Evolutionary conservation across 2,113 vertebrate species (phyloP).

Genomic region (Mastomys natalensis): DNA sequence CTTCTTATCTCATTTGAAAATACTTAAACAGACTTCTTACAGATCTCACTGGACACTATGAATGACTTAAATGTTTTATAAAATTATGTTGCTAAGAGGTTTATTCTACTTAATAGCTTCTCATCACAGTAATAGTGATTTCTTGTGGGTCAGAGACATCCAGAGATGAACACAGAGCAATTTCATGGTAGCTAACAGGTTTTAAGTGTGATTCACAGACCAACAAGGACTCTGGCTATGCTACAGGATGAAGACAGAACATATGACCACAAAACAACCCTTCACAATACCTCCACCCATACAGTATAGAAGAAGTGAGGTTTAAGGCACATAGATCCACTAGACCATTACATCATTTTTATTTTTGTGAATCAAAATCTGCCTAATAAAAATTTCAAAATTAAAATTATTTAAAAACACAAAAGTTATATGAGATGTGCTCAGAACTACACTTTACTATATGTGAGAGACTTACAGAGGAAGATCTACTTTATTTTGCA

Average conservation of each 20-base stretch:
- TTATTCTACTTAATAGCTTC: neutral
- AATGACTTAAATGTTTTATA: neutral
- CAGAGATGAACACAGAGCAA: neutral
- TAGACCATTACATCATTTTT: neutral
- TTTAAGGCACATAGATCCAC: neutral
- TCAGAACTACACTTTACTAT: neutral
- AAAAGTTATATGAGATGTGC: neutral
- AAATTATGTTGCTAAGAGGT: constrained; percentile 2
- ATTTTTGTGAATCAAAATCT: neutral
- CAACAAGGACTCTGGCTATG: neutral
- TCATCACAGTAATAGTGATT: neutral
- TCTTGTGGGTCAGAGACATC: neutral
- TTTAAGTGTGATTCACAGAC: neutral
- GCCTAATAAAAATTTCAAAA: neutral
- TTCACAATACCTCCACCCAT: neutral
- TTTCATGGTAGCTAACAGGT: neutral
- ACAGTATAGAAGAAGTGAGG: neutral
- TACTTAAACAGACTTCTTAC: neutral
- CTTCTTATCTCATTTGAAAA: neutral
- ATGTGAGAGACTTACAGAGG: neutral
- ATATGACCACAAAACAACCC: neutral
- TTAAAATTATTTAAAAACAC: neutral
- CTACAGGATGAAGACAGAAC: neutral
- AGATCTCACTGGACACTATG: neutral
- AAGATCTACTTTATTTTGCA: neutral